Evolutionary conservation across 1,140 invertebrate species (phyloP).

Genomic region (Drosophila nasuta): DNA sequence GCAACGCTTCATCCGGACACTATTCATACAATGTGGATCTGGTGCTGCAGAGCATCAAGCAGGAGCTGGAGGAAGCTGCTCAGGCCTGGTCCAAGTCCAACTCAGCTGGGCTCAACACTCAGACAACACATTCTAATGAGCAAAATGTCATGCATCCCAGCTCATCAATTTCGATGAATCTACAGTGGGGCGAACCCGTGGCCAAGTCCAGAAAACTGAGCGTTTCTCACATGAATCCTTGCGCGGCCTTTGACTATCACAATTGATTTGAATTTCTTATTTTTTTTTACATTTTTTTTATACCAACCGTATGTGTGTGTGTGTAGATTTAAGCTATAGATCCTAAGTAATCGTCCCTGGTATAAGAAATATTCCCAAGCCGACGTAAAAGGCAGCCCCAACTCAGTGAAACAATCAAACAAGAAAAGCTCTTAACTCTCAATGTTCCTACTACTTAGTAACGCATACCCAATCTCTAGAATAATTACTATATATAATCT

Average conservation of each 20-base stretch:
- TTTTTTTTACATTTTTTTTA: neutral
- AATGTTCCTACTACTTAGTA: constrained; percentile 26
- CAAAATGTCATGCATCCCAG: constrained; percentile 38
- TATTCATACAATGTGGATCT: constrained; percentile 74
- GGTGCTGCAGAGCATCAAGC: constrained; percentile 76
- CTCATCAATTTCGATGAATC: constrained; percentile 70
- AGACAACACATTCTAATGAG: constrained; percentile 27
- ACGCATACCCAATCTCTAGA: neutral
- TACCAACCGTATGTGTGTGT: neutral
- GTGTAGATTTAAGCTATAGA: constrained; percentile 8
- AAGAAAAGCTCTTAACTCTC: constrained; percentile 15
- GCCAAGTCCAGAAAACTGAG: constrained; percentile 66
- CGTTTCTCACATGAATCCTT: constrained; percentile 64
- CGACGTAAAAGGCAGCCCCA: constrained; percentile 63
- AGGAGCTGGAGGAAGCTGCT: constrained; percentile 73
- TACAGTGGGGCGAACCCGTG: constrained; percentile 71
- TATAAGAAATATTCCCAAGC: constrained; percentile 18
- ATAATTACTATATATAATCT: neutral
- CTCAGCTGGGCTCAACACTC: constrained; percentile 25
- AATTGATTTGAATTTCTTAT: constrained; percentile 25
- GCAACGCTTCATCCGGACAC: constrained; percentile 30
- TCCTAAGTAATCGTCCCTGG: constrained; percentile 53
- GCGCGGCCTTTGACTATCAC: constrained; percentile 52
- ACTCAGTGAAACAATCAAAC: constrained; percentile 62
- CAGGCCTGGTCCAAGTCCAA: constrained; percentile 74